Conservation (phyloP, 2,888 invertebrate species). For the Gnatocerus cornutus region DNA sequence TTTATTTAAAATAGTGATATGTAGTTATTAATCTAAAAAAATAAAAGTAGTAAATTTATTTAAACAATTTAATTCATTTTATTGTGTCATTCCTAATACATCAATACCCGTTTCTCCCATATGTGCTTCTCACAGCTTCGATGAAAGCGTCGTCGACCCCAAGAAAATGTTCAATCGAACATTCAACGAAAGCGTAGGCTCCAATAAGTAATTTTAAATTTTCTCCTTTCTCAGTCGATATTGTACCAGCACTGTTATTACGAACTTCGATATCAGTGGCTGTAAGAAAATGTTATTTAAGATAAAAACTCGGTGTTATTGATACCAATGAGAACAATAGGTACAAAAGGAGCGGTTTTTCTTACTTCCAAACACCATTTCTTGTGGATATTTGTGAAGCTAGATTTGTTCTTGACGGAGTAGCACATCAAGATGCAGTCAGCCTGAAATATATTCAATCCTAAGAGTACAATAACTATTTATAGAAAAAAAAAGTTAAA, state of each 20-base stretch:
- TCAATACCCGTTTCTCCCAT: conserved; percentile 21
- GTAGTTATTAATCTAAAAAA: too few species aligned
- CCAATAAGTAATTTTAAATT: conserved; percentile 57
- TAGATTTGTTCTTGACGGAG: conserved; percentile 52
- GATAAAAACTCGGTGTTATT: neutral
- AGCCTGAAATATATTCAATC: conserved; percentile 52
- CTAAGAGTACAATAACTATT: too few species aligned
- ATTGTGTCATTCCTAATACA: too few species aligned
- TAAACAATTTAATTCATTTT: too few species aligned
- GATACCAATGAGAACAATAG: conserved; percentile 58
- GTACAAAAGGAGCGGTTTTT: conserved; percentile 51
- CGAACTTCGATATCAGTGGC: conserved; percentile 56
- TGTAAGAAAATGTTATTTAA: conserved; percentile 30
- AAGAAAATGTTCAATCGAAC: conserved; percentile 57
- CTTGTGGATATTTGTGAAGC: conserved; percentile 54
- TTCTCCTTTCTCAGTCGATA: conserved; percentile 56
- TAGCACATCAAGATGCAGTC: conserved; percentile 60
- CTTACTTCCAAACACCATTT: conserved; percentile 61
- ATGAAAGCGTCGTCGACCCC: conserved; percentile 60
- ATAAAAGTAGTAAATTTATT: too few species aligned
- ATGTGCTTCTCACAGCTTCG: conserved; percentile 58
- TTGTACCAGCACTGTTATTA: conserved; percentile 15
- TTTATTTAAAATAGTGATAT: too few species aligned
- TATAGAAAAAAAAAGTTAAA: conserved; percentile 10
- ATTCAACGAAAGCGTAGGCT: conserved; percentile 59